These are phyloP conservation scores for Mixornis gularis DNA, from an alignment of 2,113 vertebrate genomes.

Conservation along the genomic window DNA sequence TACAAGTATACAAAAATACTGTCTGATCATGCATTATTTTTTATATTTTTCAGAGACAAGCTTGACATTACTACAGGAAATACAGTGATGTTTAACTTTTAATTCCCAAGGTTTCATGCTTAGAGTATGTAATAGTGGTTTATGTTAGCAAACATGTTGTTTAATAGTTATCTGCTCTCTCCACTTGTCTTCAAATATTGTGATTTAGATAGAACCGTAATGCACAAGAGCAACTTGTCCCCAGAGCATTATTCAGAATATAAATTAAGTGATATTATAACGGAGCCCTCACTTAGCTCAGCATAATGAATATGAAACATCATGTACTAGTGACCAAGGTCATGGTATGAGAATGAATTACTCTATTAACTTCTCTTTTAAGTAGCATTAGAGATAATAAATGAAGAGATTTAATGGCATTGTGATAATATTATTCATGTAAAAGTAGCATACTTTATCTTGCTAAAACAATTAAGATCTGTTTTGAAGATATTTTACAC, in stretches of 20 bases:
- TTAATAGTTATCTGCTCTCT: conserved; percentile 83
- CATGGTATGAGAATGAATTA: conserved; percentile 89
- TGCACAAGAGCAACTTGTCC: conserved; percentile 82
- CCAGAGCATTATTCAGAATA: conserved; percentile 88
- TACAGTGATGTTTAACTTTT: background rate
- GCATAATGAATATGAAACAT: conserved; percentile 93
- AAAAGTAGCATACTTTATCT: conserved; percentile 69
- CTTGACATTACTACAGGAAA: conserved; percentile 1
- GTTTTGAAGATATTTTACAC: conserved; percentile 52
- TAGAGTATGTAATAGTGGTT: conserved; percentile 70
- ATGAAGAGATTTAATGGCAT: conserved; percentile 77
- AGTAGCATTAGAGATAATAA: conserved; percentile 90
- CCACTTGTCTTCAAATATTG: conserved; percentile 86
- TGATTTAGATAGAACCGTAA: conserved; percentile 84
- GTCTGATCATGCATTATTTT: background rate
- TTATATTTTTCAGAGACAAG: background rate
- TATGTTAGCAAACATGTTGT: conserved; percentile 72
- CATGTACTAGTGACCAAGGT: conserved; percentile 90
- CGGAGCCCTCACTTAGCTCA: conserved; percentile 82
- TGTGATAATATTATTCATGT: conserved; percentile 77
- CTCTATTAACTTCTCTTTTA: conserved; percentile 93
- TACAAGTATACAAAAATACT: background rate
- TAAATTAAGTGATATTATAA: conserved; percentile 98
- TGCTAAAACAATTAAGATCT: conserved; percentile 72
- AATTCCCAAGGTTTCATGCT: conserved; percentile 17